These are phyloP conservation scores for Formica aserva DNA, from an alignment of 2,888 invertebrate genomes.

Conservation along the genomic window DNA sequence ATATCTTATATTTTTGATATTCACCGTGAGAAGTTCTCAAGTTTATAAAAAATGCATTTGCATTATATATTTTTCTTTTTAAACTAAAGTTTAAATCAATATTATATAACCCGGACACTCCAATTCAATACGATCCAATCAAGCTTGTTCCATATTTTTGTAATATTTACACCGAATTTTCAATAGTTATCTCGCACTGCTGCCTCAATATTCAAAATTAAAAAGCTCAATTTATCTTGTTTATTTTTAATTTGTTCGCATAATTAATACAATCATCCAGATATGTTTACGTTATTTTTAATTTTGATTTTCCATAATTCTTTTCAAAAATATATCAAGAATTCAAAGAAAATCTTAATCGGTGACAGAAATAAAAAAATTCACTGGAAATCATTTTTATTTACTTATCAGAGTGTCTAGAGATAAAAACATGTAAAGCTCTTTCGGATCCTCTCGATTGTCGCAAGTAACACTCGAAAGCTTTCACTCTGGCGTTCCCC, in stretches of 20 bases:
- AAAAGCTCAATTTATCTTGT: neutral
- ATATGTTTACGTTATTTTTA: neutral
- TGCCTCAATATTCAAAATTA: neutral
- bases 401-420: neutral
- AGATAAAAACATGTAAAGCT: neutral
- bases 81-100: constrained; percentile 27
- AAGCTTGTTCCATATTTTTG: constrained; percentile 18
- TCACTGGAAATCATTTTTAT: neutral
- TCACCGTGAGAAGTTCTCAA: neutral
- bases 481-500: constrained; percentile 9
- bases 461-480: neutral
- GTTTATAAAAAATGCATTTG: constrained; percentile 17
- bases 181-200: neutral
- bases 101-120: constrained; percentile 15
- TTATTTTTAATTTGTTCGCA: neutral
- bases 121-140: constrained; percentile 23
- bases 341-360: neutral
- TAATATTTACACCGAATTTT: constrained; percentile 3
- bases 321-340: neutral
- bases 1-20: constrained; percentile 31
- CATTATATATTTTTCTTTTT: constrained; percentile 1
- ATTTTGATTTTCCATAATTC: neutral
- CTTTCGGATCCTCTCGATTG: constrained; percentile 30
- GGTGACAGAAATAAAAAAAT: neutral
- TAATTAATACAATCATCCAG: neutral